A percentile compares a stretch with the other conserved stretches of the same genome.
phyloP scores from a whole-genome alignment of 1,140 invertebrate genomes.

The Calliopsis andreniformis region DNA sequence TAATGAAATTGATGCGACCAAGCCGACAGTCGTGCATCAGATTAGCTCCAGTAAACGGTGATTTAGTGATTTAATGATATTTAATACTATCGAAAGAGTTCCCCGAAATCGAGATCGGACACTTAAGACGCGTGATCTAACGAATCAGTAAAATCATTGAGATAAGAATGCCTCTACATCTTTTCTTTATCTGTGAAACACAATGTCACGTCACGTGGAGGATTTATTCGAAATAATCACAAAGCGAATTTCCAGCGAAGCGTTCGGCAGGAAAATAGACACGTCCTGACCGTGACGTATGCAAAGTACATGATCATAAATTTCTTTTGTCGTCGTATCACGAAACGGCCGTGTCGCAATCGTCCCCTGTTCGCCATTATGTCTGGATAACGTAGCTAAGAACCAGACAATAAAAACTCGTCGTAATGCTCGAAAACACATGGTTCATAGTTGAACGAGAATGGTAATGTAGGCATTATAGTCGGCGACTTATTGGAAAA shows the following conservation, averaged over 20 bases:
- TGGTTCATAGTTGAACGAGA: slow-evolving; percentile 37
- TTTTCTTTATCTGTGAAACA: background rate
- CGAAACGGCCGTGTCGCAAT: slow-evolving; percentile 41
- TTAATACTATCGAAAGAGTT: slow-evolving; percentile 35
- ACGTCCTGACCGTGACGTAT: slow-evolving; percentile 19
- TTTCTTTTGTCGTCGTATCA: slow-evolving; percentile 34
- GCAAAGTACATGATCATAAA: slow-evolving; percentile 30
- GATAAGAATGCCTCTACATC: background rate
- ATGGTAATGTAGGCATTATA: slow-evolving; percentile 40
- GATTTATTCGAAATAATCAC: background rate
- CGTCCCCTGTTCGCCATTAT: slow-evolving; percentile 13
- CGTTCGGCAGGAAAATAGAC: slow-evolving; percentile 9
- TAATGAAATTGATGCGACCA: slow-evolving; percentile 48
- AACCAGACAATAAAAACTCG: slow-evolving; percentile 44
- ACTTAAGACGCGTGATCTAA: slow-evolving; percentile 1
- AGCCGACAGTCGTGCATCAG: slow-evolving; percentile 23
- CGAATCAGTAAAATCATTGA: slow-evolving; percentile 23
- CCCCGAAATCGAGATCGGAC: no score
- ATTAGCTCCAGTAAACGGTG: slow-evolving; percentile 39
- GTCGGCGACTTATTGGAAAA: slow-evolving; percentile 30
- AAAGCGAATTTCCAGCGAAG: background rate
- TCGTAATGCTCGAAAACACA: slow-evolving; percentile 22
- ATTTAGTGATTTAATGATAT: slow-evolving; percentile 47
- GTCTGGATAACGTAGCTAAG: slow-evolving; percentile 6
- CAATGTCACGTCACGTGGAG: background rate